Percentiles rank a stretch among this genome's conserved stretches.
phyloP scores from a whole-genome alignment of 2,797 vertebrate genomes.

The Lithobates sylvaticus region DNA sequence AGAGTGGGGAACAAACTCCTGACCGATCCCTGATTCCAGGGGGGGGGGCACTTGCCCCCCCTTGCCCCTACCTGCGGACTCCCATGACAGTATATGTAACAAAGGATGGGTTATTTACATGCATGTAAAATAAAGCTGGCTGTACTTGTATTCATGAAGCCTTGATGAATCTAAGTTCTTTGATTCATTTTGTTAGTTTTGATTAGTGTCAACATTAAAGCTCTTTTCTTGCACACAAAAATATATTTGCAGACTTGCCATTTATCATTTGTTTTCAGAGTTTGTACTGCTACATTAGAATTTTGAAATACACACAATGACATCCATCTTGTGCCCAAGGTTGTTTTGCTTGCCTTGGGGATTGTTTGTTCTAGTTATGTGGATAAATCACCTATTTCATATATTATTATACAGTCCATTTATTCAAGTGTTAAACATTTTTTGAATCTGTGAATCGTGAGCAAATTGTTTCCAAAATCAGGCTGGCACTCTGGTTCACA shows the following conservation, averaged over 20 bases:
- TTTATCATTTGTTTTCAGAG: not conserved
- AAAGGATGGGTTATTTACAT: too few relatives aligned
- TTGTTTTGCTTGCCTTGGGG: not conserved
- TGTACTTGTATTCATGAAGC: too few relatives aligned
- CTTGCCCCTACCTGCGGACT: too few relatives aligned
- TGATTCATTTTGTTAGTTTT: not conserved
- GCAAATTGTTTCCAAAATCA: not conserved
- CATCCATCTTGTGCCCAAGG: constrained; percentile 11
- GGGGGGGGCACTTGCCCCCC: too few relatives aligned
- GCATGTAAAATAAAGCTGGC: too few relatives aligned
- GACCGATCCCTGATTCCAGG: too few relatives aligned
- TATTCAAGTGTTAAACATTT: not conserved
- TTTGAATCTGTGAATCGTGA: not conserved
- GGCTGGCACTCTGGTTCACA: not conserved
- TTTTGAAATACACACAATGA: constrained; percentile 10
- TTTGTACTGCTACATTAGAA: not conserved
- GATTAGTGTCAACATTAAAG: not conserved
- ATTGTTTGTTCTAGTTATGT: constrained; percentile 11
- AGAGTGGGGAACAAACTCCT: too few relatives aligned
- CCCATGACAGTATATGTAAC: too few relatives aligned
- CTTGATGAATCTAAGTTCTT: not conserved
- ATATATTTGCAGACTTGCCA: not conserved
- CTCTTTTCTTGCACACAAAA: not conserved
- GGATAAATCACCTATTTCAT: constrained; percentile 5
- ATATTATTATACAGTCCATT: not conserved